Evolutionary conservation across 2,113 vertebrate species (phyloP).

Genomic region (Orthonyx spaldingii): DNA sequence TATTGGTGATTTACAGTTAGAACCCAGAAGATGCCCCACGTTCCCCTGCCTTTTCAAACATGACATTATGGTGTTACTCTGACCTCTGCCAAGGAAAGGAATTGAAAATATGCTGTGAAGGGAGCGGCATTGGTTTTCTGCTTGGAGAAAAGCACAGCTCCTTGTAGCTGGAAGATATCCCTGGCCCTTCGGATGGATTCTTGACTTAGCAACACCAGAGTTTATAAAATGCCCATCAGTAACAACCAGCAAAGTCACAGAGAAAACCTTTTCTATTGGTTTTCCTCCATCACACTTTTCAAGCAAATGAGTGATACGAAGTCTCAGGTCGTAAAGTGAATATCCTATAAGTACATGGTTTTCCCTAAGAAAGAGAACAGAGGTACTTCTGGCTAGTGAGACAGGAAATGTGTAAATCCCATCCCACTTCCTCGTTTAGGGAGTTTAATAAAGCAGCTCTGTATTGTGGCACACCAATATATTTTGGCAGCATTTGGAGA

Average conservation of each 20-base stretch:
- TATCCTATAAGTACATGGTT: not conserved
- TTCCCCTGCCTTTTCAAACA: not conserved
- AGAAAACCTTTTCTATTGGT: not conserved
- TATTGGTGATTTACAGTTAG: not conserved
- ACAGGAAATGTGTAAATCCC: slow-evolving; percentile 23
- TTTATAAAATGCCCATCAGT: not conserved
- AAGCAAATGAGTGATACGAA: not conserved
- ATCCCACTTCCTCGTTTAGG: not conserved
- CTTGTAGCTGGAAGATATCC: not conserved
- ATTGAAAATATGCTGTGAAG: not conserved
- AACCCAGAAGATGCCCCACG: fast-evolving
- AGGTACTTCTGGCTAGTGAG: not conserved
- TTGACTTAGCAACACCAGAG: not conserved
- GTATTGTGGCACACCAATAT: not conserved
- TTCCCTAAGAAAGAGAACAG: not conserved
- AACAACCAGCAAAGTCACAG: not conserved
- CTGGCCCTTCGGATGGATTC: not conserved
- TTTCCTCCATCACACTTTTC: not conserved
- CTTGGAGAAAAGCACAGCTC: not conserved
- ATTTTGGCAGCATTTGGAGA: slow-evolving; percentile 33
- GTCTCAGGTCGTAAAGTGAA: not conserved
- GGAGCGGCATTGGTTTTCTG: not conserved
- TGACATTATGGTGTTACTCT: not conserved
- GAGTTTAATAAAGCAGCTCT: slow-evolving; percentile 36
- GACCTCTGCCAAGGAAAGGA: not conserved